Conservation (phyloP, 2,113 vertebrate species). For the Pseudopipra pipra region DNA sequence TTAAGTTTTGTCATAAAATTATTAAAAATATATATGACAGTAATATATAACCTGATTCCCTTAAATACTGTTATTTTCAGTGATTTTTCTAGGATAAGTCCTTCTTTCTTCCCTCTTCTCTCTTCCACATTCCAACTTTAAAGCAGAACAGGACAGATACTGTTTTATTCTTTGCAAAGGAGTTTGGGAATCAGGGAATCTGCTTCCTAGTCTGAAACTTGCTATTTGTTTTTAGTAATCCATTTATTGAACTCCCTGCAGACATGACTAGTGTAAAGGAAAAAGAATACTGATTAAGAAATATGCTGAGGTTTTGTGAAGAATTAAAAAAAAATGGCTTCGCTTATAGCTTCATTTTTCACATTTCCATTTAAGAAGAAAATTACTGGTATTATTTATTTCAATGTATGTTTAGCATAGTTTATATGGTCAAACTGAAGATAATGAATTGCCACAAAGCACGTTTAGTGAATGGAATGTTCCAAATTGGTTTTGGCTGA, state of each 20-base stretch:
- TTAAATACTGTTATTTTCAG: not conserved
- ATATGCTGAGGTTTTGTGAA: not conserved
- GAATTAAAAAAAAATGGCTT: not conserved
- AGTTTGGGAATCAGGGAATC: not conserved
- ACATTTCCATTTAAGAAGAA: not conserved
- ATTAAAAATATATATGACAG: not conserved
- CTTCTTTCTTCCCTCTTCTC: not conserved
- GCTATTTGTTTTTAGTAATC: not conserved
- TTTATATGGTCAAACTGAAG: not conserved
- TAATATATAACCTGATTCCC: not conserved
- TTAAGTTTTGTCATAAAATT: not conserved
- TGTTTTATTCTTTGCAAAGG: not conserved
- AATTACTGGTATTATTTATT: not conserved
- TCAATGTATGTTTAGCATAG: not conserved
- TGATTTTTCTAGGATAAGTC: not conserved
- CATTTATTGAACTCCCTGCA: not conserved
- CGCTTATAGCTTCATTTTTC: not conserved
- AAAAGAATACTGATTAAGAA: not conserved
- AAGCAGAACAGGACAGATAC: not conserved
- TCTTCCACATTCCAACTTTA: not conserved
- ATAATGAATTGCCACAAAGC: not conserved
- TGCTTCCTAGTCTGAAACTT: not conserved
- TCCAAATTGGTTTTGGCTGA: slow-evolving; percentile 17
- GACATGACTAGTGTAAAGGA: not conserved
- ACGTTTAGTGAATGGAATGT: not conserved